Base-by-base conservation (phyloP, 2,797 vertebrate species). In the Callimico goeldii region DNA sequence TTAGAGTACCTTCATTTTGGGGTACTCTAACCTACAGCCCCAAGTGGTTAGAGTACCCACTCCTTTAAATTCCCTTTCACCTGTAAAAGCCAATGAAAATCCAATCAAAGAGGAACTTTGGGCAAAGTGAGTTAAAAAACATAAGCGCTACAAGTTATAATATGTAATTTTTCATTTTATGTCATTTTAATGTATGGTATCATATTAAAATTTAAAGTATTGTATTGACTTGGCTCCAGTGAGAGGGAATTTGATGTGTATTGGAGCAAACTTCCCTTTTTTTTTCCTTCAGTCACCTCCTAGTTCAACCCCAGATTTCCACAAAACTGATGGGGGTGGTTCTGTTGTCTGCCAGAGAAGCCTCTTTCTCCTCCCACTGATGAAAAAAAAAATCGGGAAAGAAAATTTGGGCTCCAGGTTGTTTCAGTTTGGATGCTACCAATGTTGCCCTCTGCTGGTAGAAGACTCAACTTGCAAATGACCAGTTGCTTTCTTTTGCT, bases 81-180 rank as follows among this genome's bases (percentile, higher is more conserved):
- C 67, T 81, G n/a, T 89, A 89, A 92, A 81, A 64, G 17, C 4
- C 19, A 70, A 28, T 39, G 76, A 80, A 94, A 96, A 83, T 75
- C 14, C 64, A 89, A 91, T 70, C 28, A 91, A 88, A 91, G 92
- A 79, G 58, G 15, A 96, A 83, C 11, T 11, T 90, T 88, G 41
- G 33, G 50, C 2, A 81, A 93, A 97, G 72, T 57, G 36, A 85
- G 26, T 58, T 57, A 64, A 58, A 92, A 92, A n/a, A 33, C 19
- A 12, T 73, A 64, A 86, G 28, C 46, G 0, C 5, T 76, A 28
- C n/a, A 90, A 67, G 36, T 87, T 83, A 82, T 4, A 76, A 82
- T 80, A 85, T 67, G 13, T 11, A 7, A 73, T 90, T 90, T 95
- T 24, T 39, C 33, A 84, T 90, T 87, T 95, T 48, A 70, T 55